phyloP scores from a whole-genome alignment of 1,140 invertebrate genomes.

The Aphelenchoides fujianensis region DNA sequence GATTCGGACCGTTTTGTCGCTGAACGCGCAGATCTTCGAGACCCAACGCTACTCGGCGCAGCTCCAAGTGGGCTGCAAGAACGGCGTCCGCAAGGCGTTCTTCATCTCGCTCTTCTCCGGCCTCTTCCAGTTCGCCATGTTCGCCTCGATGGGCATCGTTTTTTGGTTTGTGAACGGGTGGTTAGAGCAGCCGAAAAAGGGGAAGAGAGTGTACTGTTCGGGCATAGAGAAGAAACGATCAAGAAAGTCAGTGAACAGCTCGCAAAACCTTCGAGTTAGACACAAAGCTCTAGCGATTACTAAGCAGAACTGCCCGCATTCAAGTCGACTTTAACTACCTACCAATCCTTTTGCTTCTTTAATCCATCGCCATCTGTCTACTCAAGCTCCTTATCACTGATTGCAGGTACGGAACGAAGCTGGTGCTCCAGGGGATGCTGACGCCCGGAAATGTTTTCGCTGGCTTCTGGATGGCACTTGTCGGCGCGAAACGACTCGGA shows the following conservation, averaged over 20 bases:
- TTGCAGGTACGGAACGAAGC: conserved; percentile 30
- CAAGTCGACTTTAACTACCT: too few relatives aligned
- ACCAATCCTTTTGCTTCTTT: too few relatives aligned
- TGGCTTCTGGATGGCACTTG: conserved; percentile 29
- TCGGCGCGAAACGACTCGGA: conserved; percentile 29
- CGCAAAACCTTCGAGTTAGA: neutral
- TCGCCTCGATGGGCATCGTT: conserved; percentile 45
- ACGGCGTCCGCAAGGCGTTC: conserved; percentile 58
- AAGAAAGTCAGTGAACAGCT: too few relatives aligned
- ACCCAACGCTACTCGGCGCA: conserved; percentile 39
- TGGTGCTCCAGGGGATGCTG: conserved; percentile 26
- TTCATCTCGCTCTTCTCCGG: conserved; percentile 69
- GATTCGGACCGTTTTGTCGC: conserved; percentile 77
- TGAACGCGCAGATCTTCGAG: conserved; percentile 75
- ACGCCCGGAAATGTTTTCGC: conserved; percentile 36
- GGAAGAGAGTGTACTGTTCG: too few relatives aligned
- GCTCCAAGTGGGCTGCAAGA: neutral
- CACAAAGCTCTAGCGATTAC: too few relatives aligned
- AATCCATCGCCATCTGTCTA: too few relatives aligned
- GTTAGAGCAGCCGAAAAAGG: too few relatives aligned
- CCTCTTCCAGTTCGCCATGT: conserved; percentile 68
- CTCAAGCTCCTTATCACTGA: too few relatives aligned
- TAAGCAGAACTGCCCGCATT: too few relatives aligned
- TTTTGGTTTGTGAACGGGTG: conserved; percentile 36
- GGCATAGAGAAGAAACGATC: too few relatives aligned